Evolutionary conservation across 2,888 invertebrate genomes (phyloP), one percentile per base, ranked within the genome.

Genomic region (Calliopum simillimum): DNA sequence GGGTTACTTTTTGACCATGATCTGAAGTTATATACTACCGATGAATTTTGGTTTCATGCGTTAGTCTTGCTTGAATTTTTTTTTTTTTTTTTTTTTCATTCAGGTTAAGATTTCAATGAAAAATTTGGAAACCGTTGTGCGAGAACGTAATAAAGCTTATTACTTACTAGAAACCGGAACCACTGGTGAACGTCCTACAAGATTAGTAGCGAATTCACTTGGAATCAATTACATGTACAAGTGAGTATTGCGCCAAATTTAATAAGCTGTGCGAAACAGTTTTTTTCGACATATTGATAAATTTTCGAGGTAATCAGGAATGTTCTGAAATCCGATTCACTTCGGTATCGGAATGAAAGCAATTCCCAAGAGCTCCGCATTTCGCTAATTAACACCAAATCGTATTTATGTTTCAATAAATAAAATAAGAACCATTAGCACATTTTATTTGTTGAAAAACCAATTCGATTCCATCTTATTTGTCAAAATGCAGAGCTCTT

Each of bases 81-180:
- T 14, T 41, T 2, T 65, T 68, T 55, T 13, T 46, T 14, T 53
- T 14, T 41, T 2, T 65, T 68, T 55, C 11, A 14, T 3, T 56
- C 16, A 90, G 90, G 90, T 98, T 0, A 91, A 95, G 82, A 94
- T 94, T 77, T 97, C 98, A 19, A 99, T 99, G 99, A 89, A 91
- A 73, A 97, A 98, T 84, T 87, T 99, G 70, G 95, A 99, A 86
- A 87, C 88, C 19, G 96, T 99, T 0, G 91, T 99, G 0, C 89
- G 94, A 68, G 99, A 99, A 87, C 89, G 99, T 74, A 97, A 99
- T 84, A 87, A 89, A 76, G 99, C 99, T 0, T 97, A 95, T 86
- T 92, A 93, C 84, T 83, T 92, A 76, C 87, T 99, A 66, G 99
- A 99, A 88, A 96, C 94, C 6, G 97, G 97, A 0, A 91, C 92